Percentiles rank a stretch among this genome's conserved stretches.
phyloP scores from a whole-genome alignment of 2,797 vertebrate genomes.

The Myripristis jacobus region DNA sequence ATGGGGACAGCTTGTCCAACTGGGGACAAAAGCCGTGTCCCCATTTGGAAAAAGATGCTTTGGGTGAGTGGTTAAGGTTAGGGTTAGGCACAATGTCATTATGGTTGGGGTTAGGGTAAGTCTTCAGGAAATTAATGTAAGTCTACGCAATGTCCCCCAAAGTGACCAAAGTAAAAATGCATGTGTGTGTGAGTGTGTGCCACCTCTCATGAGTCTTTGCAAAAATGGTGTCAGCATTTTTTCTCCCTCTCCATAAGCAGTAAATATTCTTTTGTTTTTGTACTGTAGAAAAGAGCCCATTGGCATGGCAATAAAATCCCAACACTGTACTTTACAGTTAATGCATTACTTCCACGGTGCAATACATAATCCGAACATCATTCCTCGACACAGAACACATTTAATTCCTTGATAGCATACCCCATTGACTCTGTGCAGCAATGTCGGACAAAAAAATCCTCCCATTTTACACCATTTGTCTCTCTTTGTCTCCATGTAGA shows the following conservation, averaged over 20 bases:
- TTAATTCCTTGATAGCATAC: slow-evolving; percentile 61
- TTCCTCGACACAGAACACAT: slow-evolving; percentile 41
- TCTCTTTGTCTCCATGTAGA: slow-evolving; percentile 40
- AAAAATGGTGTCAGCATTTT: too few species aligned
- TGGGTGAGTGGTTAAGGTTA: too few species aligned
- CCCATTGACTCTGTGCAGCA: slow-evolving; percentile 49
- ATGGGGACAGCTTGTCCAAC: too few species aligned
- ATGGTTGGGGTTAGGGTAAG: too few species aligned
- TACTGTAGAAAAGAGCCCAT: not conserved
- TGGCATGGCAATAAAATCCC: not conserved
- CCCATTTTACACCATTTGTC: slow-evolving; percentile 53
- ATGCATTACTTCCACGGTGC: slow-evolving; percentile 15
- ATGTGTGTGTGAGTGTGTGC: too few species aligned
- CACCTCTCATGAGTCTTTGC: too few species aligned
- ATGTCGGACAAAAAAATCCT: slow-evolving; percentile 25
- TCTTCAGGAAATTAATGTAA: too few species aligned
- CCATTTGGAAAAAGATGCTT: too few species aligned
- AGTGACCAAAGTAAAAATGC: too few species aligned
- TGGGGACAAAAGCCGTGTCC: too few species aligned
- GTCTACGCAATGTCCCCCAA: too few species aligned
- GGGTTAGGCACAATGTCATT: too few species aligned
- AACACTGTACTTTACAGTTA: not conserved
- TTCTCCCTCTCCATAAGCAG: not conserved
- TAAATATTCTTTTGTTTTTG: slow-evolving; percentile 5
- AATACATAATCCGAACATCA: slow-evolving; percentile 34